Conservation (phyloP, 1,140 invertebrate genomes). For the Apis dorsata region DNA sequence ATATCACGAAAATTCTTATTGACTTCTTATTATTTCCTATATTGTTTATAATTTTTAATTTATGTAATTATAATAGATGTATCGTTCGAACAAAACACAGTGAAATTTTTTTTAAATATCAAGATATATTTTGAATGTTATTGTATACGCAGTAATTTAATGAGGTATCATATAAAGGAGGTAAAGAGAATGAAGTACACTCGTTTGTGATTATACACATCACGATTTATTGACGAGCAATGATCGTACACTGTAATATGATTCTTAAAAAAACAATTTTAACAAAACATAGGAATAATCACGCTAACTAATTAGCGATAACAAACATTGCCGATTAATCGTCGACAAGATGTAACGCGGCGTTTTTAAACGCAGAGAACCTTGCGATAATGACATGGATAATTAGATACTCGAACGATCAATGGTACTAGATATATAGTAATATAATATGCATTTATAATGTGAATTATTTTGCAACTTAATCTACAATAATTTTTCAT, state of each 20-base stretch:
- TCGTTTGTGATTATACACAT: slow-evolving; percentile 44
- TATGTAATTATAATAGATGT: background rate
- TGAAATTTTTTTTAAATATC: too few species aligned
- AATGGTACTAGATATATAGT: slow-evolving; percentile 17
- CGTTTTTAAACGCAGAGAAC: background rate
- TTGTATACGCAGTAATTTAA: background rate
- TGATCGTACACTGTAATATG: slow-evolving; percentile 53
- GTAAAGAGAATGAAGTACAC: background rate
- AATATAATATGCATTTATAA: slow-evolving; percentile 17
- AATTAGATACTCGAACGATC: slow-evolving; percentile 47
- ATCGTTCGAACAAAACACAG: too few species aligned
- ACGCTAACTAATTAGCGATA: slow-evolving; percentile 38
- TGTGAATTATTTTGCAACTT: background rate
- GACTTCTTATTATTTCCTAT: too few species aligned
- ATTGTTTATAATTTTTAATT: background rate
- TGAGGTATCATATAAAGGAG: background rate
- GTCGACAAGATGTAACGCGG: background rate
- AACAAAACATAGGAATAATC: slow-evolving; percentile 35
- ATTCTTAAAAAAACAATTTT: slow-evolving; percentile 33
- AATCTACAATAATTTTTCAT: background rate
- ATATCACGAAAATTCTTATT: too few species aligned
- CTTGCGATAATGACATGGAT: slow-evolving; percentile 14
- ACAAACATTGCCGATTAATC: slow-evolving; percentile 25
- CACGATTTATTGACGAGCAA: slow-evolving; percentile 56
- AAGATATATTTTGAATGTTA: background rate